Base-by-base conservation (phyloP, 64 coral and sea anemone species). In the Porites australiensis region DNA sequence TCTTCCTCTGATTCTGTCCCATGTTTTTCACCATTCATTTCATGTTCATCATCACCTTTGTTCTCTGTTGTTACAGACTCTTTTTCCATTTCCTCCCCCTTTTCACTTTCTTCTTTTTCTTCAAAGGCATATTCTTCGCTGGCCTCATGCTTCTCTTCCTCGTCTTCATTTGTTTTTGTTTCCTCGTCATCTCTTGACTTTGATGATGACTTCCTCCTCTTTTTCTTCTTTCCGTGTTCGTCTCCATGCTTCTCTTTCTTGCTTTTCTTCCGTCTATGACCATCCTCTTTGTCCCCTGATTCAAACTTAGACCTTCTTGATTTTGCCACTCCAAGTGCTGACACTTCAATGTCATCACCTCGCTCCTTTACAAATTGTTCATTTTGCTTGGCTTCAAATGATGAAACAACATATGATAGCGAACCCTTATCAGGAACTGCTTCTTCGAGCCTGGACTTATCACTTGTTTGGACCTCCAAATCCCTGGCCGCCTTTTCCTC, bases 401-500 rank as follows among this genome's bases (percentile, higher is more conserved):
- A 58, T 1, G 77, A 43, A 46, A 90, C 88, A 19, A 76, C 62
- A 9, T 58, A 69, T 11, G 78, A 45, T 62, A 77, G 55, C 7
- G 75, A 70, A 5, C 88, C 88, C 21, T 81, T 90, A 15, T 92
- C 83, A 63, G 79, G 90, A 5, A 85, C 58, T 67, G 77, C 88
- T 86, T 92, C 90, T 51, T 92, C 55, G 13, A 92, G 51, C 44
- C 69, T 54, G 2, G 77, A 71, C 20, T 74, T 83, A 12, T 72
- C 82, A 77, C 58, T 75, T 23, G 90, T 77, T 77, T 92, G 72
- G 8, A 75, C 71, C 64, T 92, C 82, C 19, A 62, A 77, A 75
- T 92, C 90, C 53, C 77, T 83, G 12, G 90, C 90, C 18, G 83
- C 83, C 70, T 79, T 85, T 51, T 92, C 60, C 37, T 92, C 90